A percentile compares a stretch with the other conserved stretches of the same genome.
Conservation (phyloP, 2,113 vertebrate genomes). For the Plestiodon gilberti region DNA sequence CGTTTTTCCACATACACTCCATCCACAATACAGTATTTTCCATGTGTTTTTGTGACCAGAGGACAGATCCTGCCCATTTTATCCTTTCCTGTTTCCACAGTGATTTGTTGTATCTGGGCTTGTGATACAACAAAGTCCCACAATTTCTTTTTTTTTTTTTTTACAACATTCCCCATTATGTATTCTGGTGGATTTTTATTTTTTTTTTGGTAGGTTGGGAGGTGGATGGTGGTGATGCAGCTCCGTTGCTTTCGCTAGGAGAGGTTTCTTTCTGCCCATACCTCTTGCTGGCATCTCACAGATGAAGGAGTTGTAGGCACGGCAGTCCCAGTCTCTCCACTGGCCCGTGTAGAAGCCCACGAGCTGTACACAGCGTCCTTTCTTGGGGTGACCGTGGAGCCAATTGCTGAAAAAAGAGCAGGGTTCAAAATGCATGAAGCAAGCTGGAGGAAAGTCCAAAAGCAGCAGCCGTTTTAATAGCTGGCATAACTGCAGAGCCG, state of each 20-base stretch:
- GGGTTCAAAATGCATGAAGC: background rate
- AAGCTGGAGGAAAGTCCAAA: background rate
- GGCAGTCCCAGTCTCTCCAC: slow-evolving; percentile 36
- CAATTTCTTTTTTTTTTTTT: too few species aligned
- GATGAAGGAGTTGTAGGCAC: background rate
- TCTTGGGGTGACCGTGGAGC: slow-evolving; percentile 21
- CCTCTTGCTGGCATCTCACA: slow-evolving; percentile 16
- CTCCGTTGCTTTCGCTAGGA: background rate
- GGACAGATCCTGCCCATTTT: too few species aligned
- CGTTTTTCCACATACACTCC: too few species aligned
- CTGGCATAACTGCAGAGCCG: background rate
- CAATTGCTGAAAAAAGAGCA: slow-evolving; percentile 5
- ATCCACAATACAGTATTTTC: too few species aligned
- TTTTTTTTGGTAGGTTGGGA: background rate
- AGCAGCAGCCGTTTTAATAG: too few species aligned
- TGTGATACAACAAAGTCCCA: too few species aligned
- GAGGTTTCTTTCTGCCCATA: background rate
- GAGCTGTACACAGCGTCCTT: background rate
- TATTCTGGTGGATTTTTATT: background rate
- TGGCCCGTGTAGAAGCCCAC: slow-evolving; percentile 18
- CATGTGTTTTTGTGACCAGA: too few species aligned
- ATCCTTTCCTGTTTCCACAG: too few species aligned
- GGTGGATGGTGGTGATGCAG: background rate
- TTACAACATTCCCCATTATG: background rate
- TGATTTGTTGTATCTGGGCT: too few species aligned